These are phyloP conservation scores for Macroramphosus scolopax DNA, from an alignment of 2,797 vertebrate genomes.

Conservation along the genomic window DNA sequence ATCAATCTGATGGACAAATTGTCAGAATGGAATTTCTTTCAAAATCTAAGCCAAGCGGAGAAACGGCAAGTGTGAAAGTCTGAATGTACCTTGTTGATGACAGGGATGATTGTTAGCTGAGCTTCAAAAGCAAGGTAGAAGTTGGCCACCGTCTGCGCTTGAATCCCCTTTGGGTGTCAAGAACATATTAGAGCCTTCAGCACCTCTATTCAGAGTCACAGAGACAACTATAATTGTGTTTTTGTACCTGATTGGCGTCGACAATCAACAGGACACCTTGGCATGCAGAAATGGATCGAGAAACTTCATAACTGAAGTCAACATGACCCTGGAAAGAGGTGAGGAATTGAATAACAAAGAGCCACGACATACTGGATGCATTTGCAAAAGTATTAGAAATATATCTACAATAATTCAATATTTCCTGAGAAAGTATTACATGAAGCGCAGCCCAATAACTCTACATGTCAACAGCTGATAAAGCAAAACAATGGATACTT, in stretches of 20 bases:
- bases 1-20: slow-evolving; percentile 83
- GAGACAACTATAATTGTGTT: fast-evolving
- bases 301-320: slow-evolving; percentile 98
- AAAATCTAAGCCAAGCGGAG: background rate
- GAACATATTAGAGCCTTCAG: background rate
- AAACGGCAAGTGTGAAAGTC: background rate
- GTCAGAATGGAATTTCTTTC: background rate
- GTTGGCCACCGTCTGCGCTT: slow-evolving; percentile 97
- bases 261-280: slow-evolving; percentile 95
- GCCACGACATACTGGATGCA: too few species aligned
- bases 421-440: too few species aligned
- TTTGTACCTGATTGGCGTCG: slow-evolving; percentile 93
- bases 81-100: slow-evolving; percentile 93
- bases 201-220: background rate
- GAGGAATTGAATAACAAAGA: background rate
- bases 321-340: slow-evolving; percentile 86
- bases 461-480: too few species aligned
- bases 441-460: too few species aligned
- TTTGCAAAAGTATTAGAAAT: too few species aligned
- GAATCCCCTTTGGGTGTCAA: slow-evolving; percentile 83
- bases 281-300: slow-evolving; percentile 92
- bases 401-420: too few species aligned
- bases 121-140: slow-evolving; percentile 98
- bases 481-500: too few species aligned
- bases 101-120: slow-evolving; percentile 91